Evolutionary conservation across 2,113 vertebrate genomes (phyloP).

Genomic region (Equus przewalskii): DNA sequence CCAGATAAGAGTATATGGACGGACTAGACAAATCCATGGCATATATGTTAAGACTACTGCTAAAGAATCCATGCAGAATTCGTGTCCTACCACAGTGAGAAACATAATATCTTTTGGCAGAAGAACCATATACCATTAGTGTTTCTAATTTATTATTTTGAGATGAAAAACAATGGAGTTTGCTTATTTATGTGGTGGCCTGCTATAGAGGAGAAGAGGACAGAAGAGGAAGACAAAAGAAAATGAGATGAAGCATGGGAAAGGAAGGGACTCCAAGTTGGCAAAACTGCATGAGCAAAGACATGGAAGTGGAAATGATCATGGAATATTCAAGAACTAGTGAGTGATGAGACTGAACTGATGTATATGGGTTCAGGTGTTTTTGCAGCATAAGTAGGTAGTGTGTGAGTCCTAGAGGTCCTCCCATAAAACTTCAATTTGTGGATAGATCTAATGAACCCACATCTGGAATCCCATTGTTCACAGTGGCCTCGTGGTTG

Average conservation of each 20-base stretch:
- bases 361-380: neutral
- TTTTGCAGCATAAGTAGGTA: neutral
- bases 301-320: neutral
- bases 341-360: neutral
- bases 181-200: neutral
- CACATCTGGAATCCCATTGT: neutral
- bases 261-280: neutral
- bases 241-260: neutral
- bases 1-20: neutral
- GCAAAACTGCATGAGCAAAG: neutral
- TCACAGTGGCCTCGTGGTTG: neutral
- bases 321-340: neutral
- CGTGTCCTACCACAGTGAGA: neutral
- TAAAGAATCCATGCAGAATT: conserved; percentile 27
- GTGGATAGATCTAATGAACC: neutral
- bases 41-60: neutral
- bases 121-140: neutral
- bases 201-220: neutral
- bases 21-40: neutral
- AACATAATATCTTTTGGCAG: neutral
- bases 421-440: neutral
- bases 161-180: neutral
- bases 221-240: neutral
- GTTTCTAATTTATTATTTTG: conserved; percentile 36
- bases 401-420: neutral